Percentiles rank a stretch among this genome's conserved stretches.
phyloP scores from a whole-genome alignment of 2,888 invertebrate genomes.

The Dasysyrphus albostriatus region DNA sequence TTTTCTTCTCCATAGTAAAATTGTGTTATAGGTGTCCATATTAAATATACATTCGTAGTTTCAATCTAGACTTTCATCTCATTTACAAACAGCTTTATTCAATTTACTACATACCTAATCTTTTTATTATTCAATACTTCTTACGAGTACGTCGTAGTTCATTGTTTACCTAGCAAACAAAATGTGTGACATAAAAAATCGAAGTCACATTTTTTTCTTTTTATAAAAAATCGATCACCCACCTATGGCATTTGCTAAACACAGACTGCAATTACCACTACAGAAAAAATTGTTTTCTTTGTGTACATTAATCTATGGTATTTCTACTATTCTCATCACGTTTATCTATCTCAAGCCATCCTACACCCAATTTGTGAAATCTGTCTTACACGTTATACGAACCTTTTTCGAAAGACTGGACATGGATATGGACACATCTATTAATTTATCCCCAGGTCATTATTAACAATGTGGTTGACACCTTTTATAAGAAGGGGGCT shows the following conservation, averaged over 20 bases:
- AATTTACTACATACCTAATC: neutral
- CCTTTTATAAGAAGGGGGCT: neutral
- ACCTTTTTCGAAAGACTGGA: slow-evolving; percentile 11
- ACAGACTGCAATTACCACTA: slow-evolving; percentile 35
- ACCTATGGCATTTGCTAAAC: slow-evolving; percentile 31
- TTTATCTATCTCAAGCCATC: slow-evolving; percentile 55
- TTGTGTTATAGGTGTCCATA: no score
- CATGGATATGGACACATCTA: slow-evolving; percentile 37
- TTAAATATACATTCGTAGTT: neutral
- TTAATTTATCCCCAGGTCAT: slow-evolving; percentile 49
- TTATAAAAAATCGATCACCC: slow-evolving; percentile 46
- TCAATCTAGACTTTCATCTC: neutral
- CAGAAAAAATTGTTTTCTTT: slow-evolving; percentile 22
- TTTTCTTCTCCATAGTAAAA: no score
- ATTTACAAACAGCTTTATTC: neutral
- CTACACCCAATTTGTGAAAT: slow-evolving; percentile 75
- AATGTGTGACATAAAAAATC: neutral
- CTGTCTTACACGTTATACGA: slow-evolving; percentile 57
- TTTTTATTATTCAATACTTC: neutral
- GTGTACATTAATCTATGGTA: slow-evolving; percentile 51
- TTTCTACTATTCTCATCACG: slow-evolving; percentile 74
- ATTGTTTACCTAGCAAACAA: neutral
- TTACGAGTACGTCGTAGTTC: neutral
- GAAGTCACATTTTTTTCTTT: slow-evolving; percentile 31
- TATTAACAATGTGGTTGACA: slow-evolving; percentile 41